Evolutionary conservation across 2,113 vertebrate species (phyloP).

Genomic region (Turnix velox): DNA sequence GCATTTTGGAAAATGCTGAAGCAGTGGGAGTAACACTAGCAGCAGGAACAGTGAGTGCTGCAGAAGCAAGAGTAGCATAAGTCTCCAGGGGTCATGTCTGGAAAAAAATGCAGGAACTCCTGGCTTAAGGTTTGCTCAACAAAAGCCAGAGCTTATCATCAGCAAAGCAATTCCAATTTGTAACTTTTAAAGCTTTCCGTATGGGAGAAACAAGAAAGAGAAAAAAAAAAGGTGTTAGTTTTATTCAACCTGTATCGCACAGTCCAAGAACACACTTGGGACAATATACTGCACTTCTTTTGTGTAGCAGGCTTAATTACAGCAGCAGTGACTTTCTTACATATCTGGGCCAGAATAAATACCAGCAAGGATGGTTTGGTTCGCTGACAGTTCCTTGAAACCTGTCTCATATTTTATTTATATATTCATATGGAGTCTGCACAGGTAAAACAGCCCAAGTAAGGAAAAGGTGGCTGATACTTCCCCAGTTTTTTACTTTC

Average conservation of each 20-base stretch:
- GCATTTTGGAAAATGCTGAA: background rate
- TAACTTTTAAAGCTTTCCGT: constrained; percentile 28
- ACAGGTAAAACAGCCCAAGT: background rate
- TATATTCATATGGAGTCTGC: background rate
- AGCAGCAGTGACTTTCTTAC: background rate
- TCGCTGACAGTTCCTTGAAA: background rate
- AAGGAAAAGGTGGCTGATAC: background rate
- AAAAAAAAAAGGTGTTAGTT: accelerated
- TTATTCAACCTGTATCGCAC: background rate
- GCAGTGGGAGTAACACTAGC: constrained; percentile 18
- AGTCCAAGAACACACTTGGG: background rate
- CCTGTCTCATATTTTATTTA: background rate
- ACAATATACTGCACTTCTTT: background rate
- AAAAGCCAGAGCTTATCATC: constrained; percentile 63
- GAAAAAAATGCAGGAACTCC: constrained; percentile 53
- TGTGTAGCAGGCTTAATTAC: background rate
- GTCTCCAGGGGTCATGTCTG: constrained; percentile 33
- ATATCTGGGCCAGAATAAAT: background rate
- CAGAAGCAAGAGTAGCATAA: constrained; percentile 14
- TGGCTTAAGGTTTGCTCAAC: constrained; percentile 37
- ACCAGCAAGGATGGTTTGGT: background rate
- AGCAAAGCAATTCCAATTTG: constrained; percentile 35
- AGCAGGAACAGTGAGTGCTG: constrained; percentile 38
- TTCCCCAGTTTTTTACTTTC: background rate
- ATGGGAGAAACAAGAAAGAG: background rate